Conservation (phyloP, 2,797 vertebrate species). For the Phoxinus dragarum region DNA sequence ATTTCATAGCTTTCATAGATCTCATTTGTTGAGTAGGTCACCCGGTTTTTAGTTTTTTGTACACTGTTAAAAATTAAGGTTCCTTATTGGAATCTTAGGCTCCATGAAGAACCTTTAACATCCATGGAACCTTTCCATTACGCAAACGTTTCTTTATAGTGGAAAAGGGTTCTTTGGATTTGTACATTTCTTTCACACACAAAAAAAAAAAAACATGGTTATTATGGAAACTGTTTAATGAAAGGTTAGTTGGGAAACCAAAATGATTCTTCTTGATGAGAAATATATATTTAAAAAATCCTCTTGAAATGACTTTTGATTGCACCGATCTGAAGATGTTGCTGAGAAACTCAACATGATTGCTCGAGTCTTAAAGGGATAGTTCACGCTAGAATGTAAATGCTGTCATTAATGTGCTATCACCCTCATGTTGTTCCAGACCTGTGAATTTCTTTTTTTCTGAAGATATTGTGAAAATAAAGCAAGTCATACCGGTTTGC, state of each 20-base stretch:
- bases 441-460: not conserved
- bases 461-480: not conserved
- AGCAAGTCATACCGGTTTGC: not conserved
- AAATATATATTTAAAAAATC: not conserved
- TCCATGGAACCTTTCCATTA: not conserved
- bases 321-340: not conserved
- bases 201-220: too few relatives aligned
- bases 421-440: not conserved
- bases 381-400: not conserved
- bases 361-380: not conserved
- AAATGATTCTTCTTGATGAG: not conserved
- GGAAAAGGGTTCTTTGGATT: not conserved
- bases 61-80: not conserved
- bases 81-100: not conserved
- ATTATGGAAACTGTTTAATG: not conserved
- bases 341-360: not conserved
- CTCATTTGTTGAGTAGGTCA: not conserved
- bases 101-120: not conserved
- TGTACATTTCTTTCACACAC: not conserved
- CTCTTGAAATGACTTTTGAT: not conserved
- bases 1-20: not conserved
- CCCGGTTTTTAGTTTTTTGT: not conserved
- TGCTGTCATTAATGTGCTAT: not conserved
- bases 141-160: not conserved
- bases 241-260: not conserved